phyloP scores from a whole-genome alignment of 2,797 vertebrate genomes.

The Channa striata region DNA sequence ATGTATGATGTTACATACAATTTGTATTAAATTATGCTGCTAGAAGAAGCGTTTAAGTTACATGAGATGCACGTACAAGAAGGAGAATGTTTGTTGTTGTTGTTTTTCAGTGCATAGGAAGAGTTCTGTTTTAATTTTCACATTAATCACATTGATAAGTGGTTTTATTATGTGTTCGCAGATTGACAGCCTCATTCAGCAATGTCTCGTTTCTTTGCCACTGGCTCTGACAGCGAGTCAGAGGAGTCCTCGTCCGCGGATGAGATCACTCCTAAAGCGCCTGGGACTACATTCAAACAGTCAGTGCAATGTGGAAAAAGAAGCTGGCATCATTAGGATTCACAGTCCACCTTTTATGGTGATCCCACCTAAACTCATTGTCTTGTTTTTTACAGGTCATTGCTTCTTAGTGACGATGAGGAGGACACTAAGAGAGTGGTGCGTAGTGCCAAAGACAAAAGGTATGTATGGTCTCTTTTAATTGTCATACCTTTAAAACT shows the following conservation, averaged over 20 bases:
- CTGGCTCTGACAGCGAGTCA: constrained; percentile 94
- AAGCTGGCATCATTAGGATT: not conserved
- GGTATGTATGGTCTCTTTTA: constrained; percentile 71
- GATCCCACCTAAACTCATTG: not conserved
- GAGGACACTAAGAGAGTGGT: constrained; percentile 95
- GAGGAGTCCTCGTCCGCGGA: constrained; percentile 91
- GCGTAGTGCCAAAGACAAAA: constrained; percentile 94
- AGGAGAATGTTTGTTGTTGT: no score
- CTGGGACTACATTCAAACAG: constrained; percentile 90
- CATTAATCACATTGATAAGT: not conserved
- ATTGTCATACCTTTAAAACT: not conserved
- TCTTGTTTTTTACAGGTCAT: constrained; percentile 76
- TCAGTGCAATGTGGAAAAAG: constrained; percentile 76
- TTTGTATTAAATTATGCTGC: no score
- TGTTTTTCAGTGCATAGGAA: no score
- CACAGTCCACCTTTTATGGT: not conserved
- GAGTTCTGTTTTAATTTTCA: no score
- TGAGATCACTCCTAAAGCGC: constrained; percentile 88
- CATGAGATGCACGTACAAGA: no score
- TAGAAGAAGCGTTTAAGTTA: no score
- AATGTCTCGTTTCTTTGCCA: constrained; percentile 96
- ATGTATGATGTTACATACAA: not conserved
- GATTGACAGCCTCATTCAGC: constrained; percentile 47
- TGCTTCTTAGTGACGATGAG: constrained; percentile 93
- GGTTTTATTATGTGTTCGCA: constrained; percentile 40